Conservation (phyloP, 2,113 vertebrate species). For the Sinocyclocheilus anophthalmus region DNA sequence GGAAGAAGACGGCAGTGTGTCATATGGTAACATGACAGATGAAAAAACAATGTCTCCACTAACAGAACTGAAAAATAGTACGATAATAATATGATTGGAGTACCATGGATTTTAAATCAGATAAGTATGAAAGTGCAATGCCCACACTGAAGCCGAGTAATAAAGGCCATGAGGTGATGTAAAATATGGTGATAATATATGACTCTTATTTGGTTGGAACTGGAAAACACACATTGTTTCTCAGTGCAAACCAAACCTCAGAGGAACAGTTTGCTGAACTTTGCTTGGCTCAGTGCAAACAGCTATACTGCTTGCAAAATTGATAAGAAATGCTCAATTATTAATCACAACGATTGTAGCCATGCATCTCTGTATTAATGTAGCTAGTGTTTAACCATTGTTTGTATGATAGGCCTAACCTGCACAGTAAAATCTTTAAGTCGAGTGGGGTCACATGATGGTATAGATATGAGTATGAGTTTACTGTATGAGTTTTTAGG, state of each 20-base stretch:
- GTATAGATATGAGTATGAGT: neutral
- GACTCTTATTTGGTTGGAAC: slow-evolving; percentile 4
- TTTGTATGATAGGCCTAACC: slow-evolving; percentile 4
- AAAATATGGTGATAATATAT: neutral
- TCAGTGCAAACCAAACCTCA: slow-evolving; percentile 18
- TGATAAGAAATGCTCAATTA: slow-evolving; percentile 52
- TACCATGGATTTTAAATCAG: neutral
- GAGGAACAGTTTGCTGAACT: slow-evolving; percentile 35
- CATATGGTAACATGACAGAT: neutral
- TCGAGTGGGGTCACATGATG: neutral
- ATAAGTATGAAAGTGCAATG: neutral
- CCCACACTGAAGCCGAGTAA: neutral
- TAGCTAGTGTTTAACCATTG: neutral
- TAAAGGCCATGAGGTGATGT: neutral
- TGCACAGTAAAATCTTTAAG: neutral
- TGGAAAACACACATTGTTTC: slow-evolving; percentile 2
- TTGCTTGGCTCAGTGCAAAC: slow-evolving; percentile 11
- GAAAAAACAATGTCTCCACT: neutral
- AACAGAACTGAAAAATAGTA: neutral
- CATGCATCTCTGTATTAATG: slow-evolving; percentile 20
- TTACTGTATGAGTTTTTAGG: neutral
- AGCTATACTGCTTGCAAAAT: slow-evolving; percentile 43
- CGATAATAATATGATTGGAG: neutral
- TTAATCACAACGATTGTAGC: slow-evolving; percentile 41
- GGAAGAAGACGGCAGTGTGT: neutral